Conservation (phyloP, 2,113 vertebrate genomes). For the Trogon melanurus region DNA sequence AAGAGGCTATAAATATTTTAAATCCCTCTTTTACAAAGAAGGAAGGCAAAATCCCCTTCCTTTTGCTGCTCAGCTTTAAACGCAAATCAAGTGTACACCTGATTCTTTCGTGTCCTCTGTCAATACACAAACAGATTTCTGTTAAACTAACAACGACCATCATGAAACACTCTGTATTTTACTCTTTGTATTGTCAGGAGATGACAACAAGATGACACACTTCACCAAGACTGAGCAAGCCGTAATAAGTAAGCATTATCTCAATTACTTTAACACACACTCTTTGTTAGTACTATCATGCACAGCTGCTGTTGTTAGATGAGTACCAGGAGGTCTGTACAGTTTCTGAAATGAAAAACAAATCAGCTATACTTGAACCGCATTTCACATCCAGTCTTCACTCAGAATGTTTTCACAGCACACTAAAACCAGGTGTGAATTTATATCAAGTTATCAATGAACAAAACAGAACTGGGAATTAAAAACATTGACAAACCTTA, state of each 20-base stretch:
- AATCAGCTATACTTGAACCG: background rate
- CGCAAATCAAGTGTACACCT: background rate
- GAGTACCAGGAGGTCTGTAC: background rate
- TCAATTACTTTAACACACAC: slow-evolving; percentile 7
- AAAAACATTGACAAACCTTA: slow-evolving; percentile 83
- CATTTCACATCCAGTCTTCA: background rate
- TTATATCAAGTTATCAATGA: background rate
- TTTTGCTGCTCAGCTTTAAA: slow-evolving; percentile 1
- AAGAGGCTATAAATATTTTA: background rate
- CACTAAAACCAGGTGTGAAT: background rate
- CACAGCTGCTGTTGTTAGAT: background rate
- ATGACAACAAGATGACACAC: slow-evolving; percentile 33
- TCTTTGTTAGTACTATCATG: background rate
- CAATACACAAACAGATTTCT: background rate
- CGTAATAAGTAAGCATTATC: slow-evolving; percentile 28
- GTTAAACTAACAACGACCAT: background rate
- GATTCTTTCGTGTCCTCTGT: background rate
- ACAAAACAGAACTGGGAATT: background rate
- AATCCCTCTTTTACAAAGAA: background rate
- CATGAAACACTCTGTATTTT: background rate
- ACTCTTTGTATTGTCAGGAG: background rate
- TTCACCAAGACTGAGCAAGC: slow-evolving; percentile 14
- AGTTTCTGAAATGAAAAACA: background rate
- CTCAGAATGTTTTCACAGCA: background rate
- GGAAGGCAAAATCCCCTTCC: background rate